These are phyloP conservation scores for Forbesichthys agassizii DNA, from an alignment of 2,113 vertebrate species.

Conservation along the genomic window DNA sequence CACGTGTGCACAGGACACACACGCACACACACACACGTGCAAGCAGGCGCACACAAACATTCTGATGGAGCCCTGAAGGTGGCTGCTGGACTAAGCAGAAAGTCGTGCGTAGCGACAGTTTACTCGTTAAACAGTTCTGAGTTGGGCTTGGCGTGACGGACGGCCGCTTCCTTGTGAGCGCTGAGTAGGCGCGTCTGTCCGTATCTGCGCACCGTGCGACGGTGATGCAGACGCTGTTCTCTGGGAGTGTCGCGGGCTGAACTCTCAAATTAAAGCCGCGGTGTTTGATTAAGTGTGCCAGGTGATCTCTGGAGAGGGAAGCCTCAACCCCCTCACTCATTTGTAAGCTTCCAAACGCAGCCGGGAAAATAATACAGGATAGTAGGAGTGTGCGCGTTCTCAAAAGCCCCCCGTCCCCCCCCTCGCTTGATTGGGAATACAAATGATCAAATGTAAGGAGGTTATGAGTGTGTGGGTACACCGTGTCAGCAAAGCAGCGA, in stretches of 20 bases:
- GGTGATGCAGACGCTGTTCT: conserved; percentile 70
- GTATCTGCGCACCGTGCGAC: conserved; percentile 12
- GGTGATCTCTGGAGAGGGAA: conserved; percentile 75
- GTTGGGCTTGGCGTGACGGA: conserved; percentile 17
- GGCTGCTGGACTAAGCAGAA: conserved; percentile 40
- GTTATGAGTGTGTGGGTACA: conserved; percentile 65
- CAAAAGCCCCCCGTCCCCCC: neutral
- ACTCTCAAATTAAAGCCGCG: conserved; percentile 72
- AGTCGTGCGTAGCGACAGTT: conserved; percentile 56
- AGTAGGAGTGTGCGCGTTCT: conserved; percentile 64
- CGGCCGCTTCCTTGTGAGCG: conserved; percentile 27
- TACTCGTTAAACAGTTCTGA: conserved; percentile 39
- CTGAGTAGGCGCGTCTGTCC: conserved; percentile 19
- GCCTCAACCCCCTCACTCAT: conserved; percentile 72
- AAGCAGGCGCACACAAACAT: neutral
- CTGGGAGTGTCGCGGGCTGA: conserved; percentile 47
- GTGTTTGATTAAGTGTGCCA: conserved; percentile 75
- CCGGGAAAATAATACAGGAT: conserved; percentile 67
- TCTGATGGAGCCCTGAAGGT: conserved; percentile 5
- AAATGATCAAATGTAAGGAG: conserved; percentile 72
- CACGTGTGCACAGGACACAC: no score
- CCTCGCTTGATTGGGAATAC: conserved; percentile 71
- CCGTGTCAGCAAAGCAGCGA: conserved; percentile 68
- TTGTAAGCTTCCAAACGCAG: conserved; percentile 70
- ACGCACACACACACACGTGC: no score